phyloP scores from a whole-genome alignment of 2,888 invertebrate genomes.

The Endomychus coccineus region DNA sequence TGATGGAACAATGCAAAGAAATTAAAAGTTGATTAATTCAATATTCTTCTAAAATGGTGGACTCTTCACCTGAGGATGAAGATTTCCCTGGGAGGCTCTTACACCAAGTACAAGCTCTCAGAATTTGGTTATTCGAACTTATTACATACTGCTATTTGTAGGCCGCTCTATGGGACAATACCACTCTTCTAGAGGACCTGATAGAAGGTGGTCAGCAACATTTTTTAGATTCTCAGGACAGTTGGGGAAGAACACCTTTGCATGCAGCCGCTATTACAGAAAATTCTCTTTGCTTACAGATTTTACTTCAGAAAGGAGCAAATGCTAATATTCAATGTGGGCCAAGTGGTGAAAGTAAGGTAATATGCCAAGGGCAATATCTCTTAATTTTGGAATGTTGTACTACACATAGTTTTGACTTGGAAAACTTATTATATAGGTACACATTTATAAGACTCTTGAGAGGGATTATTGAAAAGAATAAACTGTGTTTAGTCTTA shows the following conservation, averaged over 20 bases:
- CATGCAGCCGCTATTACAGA: constrained; percentile 79
- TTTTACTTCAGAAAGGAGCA: constrained; percentile 65
- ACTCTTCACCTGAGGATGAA: constrained; percentile 72
- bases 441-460: too few species aligned
- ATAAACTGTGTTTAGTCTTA: too few species aligned
- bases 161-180: constrained; percentile 85
- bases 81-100: constrained; percentile 70
- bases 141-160: constrained; percentile 32
- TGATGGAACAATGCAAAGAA: too few species aligned
- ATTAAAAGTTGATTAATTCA: too few species aligned
- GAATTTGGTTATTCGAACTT: too few species aligned
- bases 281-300: constrained; percentile 64
- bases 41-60: constrained; percentile 55
- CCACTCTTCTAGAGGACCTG: constrained; percentile 75
- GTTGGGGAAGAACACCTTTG: constrained; percentile 66
- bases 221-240: constrained; percentile 63
- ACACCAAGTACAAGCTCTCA: constrained; percentile 64
- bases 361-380: too few species aligned
- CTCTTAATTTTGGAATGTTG: too few species aligned
- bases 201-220: constrained; percentile 59
- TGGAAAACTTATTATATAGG: too few species aligned
- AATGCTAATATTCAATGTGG: constrained; percentile 63
- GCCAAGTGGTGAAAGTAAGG: constrained; percentile 59
- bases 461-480: too few species aligned
- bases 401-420: too few species aligned